phyloP scores from a whole-genome alignment of 2,797 vertebrate species.

The Cryptoblepharus egeriae region DNA sequence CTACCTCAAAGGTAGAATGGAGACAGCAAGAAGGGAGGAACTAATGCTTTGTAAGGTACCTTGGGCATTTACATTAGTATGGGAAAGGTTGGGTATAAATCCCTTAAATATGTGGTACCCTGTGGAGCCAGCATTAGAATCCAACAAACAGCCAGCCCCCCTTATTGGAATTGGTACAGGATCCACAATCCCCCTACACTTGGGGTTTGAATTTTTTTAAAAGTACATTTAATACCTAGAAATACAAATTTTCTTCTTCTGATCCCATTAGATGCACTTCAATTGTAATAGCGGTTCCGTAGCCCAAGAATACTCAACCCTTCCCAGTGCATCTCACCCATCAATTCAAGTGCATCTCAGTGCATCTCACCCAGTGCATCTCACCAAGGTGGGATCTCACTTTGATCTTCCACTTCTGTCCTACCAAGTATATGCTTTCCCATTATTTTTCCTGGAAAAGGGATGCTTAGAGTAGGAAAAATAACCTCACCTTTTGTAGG shows the following conservation, averaged over 20 bases:
- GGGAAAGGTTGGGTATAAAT: no score
- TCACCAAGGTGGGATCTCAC: no score
- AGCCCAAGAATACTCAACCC: not conserved
- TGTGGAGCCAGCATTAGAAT: not conserved
- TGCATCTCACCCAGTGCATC: not conserved
- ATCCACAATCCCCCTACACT: not conserved
- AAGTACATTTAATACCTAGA: not conserved
- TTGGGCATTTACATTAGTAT: no score
- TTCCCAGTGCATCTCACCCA: not conserved
- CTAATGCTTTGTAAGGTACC: no score
- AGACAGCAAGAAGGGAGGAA: no score
- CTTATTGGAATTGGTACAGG: not conserved
- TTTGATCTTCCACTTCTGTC: not conserved
- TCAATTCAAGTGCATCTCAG: not conserved
- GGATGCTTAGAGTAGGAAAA: no score
- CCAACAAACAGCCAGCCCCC: not conserved
- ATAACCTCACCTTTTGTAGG: no score
- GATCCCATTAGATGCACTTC: not conserved
- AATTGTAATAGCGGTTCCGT: not conserved
- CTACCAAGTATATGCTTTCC: not conserved
- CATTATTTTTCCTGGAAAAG: no score
- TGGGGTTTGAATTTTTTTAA: no score
- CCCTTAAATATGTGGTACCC: not conserved
- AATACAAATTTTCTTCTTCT: not conserved
- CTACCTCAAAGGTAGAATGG: no score